Base-by-base conservation (phyloP, 2,888 invertebrate genomes). In the Ophonus ardosiacus region DNA sequence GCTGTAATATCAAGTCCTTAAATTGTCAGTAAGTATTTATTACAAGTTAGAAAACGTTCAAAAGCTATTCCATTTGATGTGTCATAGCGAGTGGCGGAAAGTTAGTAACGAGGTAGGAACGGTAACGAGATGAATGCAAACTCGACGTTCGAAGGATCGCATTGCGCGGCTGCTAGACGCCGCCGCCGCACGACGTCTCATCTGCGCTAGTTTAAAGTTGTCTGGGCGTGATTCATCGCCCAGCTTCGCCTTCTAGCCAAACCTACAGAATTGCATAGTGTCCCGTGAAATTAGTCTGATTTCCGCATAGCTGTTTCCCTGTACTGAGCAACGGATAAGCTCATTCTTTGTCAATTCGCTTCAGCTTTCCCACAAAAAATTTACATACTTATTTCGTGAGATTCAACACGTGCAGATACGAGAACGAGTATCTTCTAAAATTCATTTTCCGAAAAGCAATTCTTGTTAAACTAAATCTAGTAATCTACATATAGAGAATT, bases 271-370 rank as follows among this genome's bases (percentile, higher is more conserved):
- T 81, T 81, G 81, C 81, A 81, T 81, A 81, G 81, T 68, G 81
- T 81, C 68, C 81, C 81, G 81, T 81, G 81, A 81, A 81, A 81
- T 81, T 81, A 81, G 81, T 71, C 81, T 81, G 81, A 81, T 81
- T 81, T 51, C 56, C 10, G 68, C 68, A 43, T 51, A 81, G 65
- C 21, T 15, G 18, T 61, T 18, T 56, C 17, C 18, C 18, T 61
- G 59, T 18, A n/a, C 81, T 65, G 71, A 65, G 81, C 68, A 24
- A 15, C 17, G 81, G 81, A 81, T 81, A 81, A 68, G 43, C 43
- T 68, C 81, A 68, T 81, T 81, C 81, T 81, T 68, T 43, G 81
- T 24, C 81, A 81, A 81, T 81, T 81, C 81, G 65, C 31, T 65
- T 43, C 31, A 81, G 61, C 81, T 65, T 15, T 43, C 81, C 10